Percentiles rank a stretch among this genome's conserved stretches.
phyloP scores from a whole-genome alignment of 1,140 invertebrate species.

The Holcopasites calliopsidis region DNA sequence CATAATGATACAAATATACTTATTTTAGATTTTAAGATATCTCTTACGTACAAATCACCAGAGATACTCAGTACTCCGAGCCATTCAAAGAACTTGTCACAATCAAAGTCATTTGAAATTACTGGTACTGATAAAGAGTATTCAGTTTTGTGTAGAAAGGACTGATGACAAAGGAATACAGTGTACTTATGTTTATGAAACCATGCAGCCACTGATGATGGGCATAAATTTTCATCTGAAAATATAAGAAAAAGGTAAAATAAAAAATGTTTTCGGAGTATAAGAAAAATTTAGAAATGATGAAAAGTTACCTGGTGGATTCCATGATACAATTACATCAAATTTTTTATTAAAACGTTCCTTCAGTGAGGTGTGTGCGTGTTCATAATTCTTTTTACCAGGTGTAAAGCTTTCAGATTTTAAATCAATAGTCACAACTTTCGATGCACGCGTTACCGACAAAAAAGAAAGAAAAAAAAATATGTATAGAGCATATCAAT shows the following conservation, averaged over 20 bases:
- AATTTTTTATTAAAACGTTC: conserved; percentile 72
- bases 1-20: too few species aligned
- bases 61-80: conserved; percentile 78
- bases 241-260: conserved; percentile 50
- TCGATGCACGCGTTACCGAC: conserved; percentile 55
- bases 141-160: conserved; percentile 63
- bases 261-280: not conserved
- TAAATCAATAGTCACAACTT: conserved; percentile 81
- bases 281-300: conserved; percentile 20
- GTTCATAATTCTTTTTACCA: conserved; percentile 80
- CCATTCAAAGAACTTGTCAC: conserved; percentile 80
- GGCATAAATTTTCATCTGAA: conserved; percentile 79
- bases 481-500: not conserved
- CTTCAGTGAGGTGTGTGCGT: conserved; percentile 73
- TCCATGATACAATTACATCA: conserved; percentile 80
- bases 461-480: conserved; percentile 58
- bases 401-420: conserved; percentile 76
- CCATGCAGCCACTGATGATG: conserved; percentile 83
- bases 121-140: conserved; percentile 75
- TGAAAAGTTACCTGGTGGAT: conserved; percentile 77
- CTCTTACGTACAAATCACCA: conserved; percentile 75
- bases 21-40: conserved; percentile 4
- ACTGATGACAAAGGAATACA: conserved; percentile 76
- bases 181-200: conserved; percentile 77
- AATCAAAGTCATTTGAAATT: conserved; percentile 58